These are phyloP conservation scores for Apocrypta bakeri DNA, from an alignment of 1,140 invertebrate genomes.

Conservation along the genomic window DNA sequence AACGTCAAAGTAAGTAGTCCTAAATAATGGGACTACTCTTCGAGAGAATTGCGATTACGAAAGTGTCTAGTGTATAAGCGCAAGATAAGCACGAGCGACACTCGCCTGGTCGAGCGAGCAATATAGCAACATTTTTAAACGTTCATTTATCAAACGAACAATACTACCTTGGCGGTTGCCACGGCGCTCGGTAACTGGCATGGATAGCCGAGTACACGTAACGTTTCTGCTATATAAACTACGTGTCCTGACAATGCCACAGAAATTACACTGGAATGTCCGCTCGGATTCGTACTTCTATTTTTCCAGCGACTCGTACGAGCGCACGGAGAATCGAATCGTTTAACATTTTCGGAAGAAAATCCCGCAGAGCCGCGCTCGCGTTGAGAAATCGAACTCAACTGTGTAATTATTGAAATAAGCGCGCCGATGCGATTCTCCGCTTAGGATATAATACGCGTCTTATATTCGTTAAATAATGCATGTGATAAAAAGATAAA, in stretches of 20 bases:
- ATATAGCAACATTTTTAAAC: neutral
- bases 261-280: slow-evolving; percentile 26
- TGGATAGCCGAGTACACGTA: neutral
- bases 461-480: slow-evolving; percentile 22
- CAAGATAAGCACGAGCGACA: neutral
- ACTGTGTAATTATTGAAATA: neutral
- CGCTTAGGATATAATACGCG: neutral
- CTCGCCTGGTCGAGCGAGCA: neutral
- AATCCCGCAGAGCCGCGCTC: no score
- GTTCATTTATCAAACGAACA: slow-evolving; percentile 38
- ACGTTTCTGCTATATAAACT: neutral
- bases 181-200: neutral
- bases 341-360: neutral
- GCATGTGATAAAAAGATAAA: slow-evolving; percentile 44
- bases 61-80: neutral
- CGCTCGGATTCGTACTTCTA: neutral
- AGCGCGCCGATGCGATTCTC: slow-evolving; percentile 4
- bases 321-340: neutral
- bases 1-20: no score
- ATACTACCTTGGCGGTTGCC: slow-evolving; percentile 14
- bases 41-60: neutral
- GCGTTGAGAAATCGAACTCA: neutral
- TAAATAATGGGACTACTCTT: no score
- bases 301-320: neutral
- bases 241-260: slow-evolving; percentile 28